Evolutionary conservation across 2,888 invertebrate species (phyloP).

Genomic region (Stenichneumon culpator): DNA sequence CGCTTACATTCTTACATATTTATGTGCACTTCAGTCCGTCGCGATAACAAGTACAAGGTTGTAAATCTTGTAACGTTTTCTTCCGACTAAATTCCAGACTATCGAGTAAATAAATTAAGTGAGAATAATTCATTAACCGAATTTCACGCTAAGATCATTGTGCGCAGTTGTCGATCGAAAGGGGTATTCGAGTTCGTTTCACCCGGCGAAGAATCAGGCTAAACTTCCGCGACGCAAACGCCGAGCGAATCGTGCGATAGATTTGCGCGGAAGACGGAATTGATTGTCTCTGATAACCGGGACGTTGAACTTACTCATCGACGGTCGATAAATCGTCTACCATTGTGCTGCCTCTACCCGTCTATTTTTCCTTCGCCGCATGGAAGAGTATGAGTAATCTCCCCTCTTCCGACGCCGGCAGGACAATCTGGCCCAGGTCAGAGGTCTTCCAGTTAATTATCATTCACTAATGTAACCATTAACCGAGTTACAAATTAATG

Average conservation of each 20-base stretch:
- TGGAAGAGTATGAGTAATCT: conserved; percentile 14
- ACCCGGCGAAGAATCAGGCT: conserved; percentile 18
- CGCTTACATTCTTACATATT: neutral
- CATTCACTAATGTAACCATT: conserved; percentile 1
- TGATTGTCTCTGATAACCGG: conserved; percentile 59
- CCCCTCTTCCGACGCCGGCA: neutral
- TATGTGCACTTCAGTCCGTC: neutral
- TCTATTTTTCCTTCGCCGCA: conserved; percentile 4
- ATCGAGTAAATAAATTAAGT: conserved; percentile 50
- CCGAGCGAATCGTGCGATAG: conserved; percentile 13
- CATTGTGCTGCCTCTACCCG: conserved; percentile 18
- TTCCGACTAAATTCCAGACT: conserved; percentile 27
- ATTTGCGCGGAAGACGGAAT: conserved; percentile 53
- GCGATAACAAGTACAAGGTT: neutral
- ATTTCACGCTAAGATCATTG: conserved; percentile 3
- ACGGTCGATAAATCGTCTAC: conserved; percentile 20
- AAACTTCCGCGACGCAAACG: conserved; percentile 49
- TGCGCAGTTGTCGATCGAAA: conserved; percentile 23
- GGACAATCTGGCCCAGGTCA: neutral
- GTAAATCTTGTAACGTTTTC: conserved; percentile 23
- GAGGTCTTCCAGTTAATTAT: conserved; percentile 8
- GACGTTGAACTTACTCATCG: conserved; percentile 49
- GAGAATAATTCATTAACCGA: conserved; percentile 20
- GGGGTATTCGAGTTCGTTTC: conserved; percentile 34
- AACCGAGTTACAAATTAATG: neutral